phyloP scores from a whole-genome alignment of 2,888 invertebrate genomes.

The Opisthograptis luteolata region DNA sequence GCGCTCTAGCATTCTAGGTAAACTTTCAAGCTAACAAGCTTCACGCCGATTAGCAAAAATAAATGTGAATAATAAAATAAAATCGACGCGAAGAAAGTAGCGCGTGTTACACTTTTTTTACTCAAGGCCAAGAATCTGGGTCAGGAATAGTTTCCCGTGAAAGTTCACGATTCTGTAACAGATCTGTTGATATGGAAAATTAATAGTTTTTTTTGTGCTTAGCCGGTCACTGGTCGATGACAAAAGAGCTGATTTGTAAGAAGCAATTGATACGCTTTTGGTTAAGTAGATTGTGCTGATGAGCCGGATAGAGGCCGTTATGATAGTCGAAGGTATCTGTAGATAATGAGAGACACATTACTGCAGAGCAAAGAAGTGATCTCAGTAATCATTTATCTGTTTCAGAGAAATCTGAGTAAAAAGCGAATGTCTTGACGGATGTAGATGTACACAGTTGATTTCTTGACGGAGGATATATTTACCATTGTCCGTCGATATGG shows the following conservation, averaged over 20 bases:
- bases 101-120: constrained; percentile 45
- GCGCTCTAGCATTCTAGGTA: constrained; percentile 12
- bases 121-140: constrained; percentile 49
- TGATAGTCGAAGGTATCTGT: constrained; percentile 17
- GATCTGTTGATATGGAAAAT: constrained; percentile 41
- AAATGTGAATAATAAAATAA: constrained; percentile 44
- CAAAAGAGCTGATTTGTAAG: constrained; percentile 14
- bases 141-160: constrained; percentile 50
- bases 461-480: not conserved
- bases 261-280: constrained; percentile 15
- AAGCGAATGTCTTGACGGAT: constrained; percentile 11
- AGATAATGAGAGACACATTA: constrained; percentile 21
- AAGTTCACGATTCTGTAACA: constrained; percentile 45
- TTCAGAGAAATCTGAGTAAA: constrained; percentile 26
- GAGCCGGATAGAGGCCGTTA: constrained; percentile 30
- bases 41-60: constrained; percentile 35
- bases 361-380: constrained; percentile 18
- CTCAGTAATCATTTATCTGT: constrained; percentile 18
- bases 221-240: constrained; percentile 1
- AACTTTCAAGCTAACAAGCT: constrained; percentile 33
- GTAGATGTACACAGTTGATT: not conserved
- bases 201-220: constrained; percentile 27
- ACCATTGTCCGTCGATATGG: not conserved
- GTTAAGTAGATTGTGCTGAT: constrained; percentile 4
- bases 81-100: constrained; percentile 54